Evolutionary conservation across 2,113 vertebrate genomes (phyloP), one percentile per base, ranked within the genome.

Genomic region (human): DNA sequence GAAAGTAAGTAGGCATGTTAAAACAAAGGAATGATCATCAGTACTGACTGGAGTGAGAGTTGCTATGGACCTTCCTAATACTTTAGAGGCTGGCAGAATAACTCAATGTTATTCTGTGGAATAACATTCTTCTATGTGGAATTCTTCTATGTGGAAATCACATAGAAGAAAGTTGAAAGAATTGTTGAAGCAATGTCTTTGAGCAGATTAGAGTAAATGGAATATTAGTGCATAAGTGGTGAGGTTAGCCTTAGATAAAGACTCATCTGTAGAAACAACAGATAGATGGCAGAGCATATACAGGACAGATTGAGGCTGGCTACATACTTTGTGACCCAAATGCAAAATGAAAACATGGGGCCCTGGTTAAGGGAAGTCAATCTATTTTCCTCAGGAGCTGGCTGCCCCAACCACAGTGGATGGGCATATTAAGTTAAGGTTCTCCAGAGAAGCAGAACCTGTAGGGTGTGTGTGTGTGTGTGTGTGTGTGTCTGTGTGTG

Each of bases 401-500:
- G 1, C n/a, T 35, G 14, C 27, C 50, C 40, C 12, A 84, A 18
- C 3, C 5, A 27, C n/a, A 55, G 10, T 23, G 8, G 27, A 5
- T 11, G 30, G 11, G 3, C 12, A 16, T 2, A 9, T 32, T 93
- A 40, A 40, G 27, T 20, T 30, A 40, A 23, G 16, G 11, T 43
- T 87, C 52, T 90, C 9, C 17, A 85, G 40, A 80, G 13, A 80
- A n/a, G n/a, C 27, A 81, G n/a, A 73, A 48, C 27, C 30, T 61
- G 13, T 8, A 32, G 38, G 11, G 8, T 66, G 22, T 45, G 22
- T 32, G 48, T 45, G 43, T 64, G 7, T 1, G 0, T 22, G 8
- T n/a, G 52, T 25, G 30, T 2, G 0, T 16, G 12, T 35, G 43
- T 23, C 38, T 38, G 35, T 27, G 52, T 25, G 30, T 2, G 0